phyloP scores from a whole-genome alignment of 2,113 vertebrate genomes.

The Anhinga anhinga region DNA sequence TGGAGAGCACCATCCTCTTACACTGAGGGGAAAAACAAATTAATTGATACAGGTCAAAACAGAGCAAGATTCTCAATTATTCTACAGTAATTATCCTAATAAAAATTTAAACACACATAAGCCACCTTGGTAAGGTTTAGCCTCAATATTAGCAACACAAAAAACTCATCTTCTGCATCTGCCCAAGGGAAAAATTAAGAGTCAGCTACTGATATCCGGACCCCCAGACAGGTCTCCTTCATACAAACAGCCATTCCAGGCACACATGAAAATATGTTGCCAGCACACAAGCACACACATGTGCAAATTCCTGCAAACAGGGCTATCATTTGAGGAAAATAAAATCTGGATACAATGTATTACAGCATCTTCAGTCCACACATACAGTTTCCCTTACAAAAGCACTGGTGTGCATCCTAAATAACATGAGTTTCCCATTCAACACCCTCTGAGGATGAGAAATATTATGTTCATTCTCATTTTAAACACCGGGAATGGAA shows the following conservation, averaged over 20 bases:
- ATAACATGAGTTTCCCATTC: neutral
- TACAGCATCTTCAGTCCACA: neutral
- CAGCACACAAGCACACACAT: neutral
- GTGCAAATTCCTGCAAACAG: neutral
- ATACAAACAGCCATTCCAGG: neutral
- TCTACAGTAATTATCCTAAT: slow-evolving; percentile 37
- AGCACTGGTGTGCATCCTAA: neutral
- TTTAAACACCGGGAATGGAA: neutral
- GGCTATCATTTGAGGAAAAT: neutral
- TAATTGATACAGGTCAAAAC: slow-evolving; percentile 46
- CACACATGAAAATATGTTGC: neutral
- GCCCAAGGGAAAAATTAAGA: neutral
- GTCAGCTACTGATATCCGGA: neutral
- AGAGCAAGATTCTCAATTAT: slow-evolving; percentile 31
- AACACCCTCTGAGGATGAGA: neutral
- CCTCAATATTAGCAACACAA: neutral
- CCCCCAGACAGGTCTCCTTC: neutral
- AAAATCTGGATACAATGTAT: neutral
- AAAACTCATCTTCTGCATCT: neutral
- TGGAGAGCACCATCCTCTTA: neutral
- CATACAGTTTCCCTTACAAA: neutral
- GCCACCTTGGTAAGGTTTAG: neutral
- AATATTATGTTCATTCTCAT: neutral
- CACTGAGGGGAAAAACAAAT: neutral
- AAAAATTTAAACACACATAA: slow-evolving; percentile 28